Evolutionary conservation across 2,113 vertebrate genomes (phyloP).

Genomic region (Muntiacus reevesi): DNA sequence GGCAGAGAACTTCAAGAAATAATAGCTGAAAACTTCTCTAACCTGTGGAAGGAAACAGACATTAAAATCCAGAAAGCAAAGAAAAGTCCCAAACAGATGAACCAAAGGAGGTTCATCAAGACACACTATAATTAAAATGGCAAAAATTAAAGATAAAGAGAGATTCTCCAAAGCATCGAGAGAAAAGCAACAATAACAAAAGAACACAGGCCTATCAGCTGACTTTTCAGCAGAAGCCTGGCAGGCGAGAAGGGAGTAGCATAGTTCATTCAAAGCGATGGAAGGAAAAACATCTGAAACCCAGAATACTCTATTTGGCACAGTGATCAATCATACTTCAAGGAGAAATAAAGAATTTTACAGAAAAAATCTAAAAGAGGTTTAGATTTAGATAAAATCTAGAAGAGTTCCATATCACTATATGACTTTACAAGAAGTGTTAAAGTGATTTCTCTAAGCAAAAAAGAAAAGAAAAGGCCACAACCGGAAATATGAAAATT

Average conservation of each 20-base stretch:
- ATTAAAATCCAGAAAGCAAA: background rate
- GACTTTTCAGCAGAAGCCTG: background rate
- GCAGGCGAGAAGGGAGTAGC: background rate
- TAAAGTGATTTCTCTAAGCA: background rate
- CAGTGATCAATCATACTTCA: background rate
- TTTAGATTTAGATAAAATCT: background rate
- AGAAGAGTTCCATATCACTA: background rate
- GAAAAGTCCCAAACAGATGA: background rate
- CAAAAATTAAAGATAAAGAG: background rate
- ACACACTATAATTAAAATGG: background rate
- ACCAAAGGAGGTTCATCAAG: background rate
- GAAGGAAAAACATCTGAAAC: background rate
- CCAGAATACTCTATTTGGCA: background rate
- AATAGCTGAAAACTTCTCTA: background rate
- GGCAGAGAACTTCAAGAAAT: background rate
- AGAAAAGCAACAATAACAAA: background rate
- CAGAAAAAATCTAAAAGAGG: background rate
- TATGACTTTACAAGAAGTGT: background rate
- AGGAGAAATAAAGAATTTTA: background rate
- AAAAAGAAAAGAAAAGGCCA: background rate
- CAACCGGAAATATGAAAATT: background rate
- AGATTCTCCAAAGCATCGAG: background rate
- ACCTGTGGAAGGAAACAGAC: background rate
- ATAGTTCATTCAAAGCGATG: background rate
- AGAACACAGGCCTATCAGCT: background rate